These are phyloP conservation scores for Diploscapter pachys DNA, from an alignment of 1,140 invertebrate genomes.

Conservation along the genomic window DNA sequence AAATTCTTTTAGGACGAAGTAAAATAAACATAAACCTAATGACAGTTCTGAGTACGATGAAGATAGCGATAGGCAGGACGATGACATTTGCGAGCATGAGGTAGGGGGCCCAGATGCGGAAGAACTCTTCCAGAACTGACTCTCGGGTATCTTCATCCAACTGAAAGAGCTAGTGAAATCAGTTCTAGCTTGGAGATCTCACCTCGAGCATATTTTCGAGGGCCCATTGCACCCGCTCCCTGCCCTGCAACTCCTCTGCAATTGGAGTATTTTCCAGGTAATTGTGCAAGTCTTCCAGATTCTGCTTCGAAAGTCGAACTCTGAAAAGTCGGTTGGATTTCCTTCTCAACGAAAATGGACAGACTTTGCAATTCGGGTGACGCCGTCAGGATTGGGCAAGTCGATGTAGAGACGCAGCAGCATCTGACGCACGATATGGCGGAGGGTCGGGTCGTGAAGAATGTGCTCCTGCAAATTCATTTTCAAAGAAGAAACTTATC, in stretches of 20 bases:
- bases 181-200: not conserved
- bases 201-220: constrained; percentile 5
- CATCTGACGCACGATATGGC: not conserved
- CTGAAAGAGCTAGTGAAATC: not conserved
- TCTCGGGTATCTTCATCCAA: not conserved
- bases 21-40: not conserved
- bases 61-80: not conserved
- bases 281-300: not conserved
- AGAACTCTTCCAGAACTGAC: not conserved
- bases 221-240: not conserved
- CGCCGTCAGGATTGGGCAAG: not conserved
- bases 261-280: not conserved
- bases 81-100: not conserved
- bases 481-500: too few relatives aligned
- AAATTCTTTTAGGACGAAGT: not conserved
- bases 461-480: not conserved
- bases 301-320: not conserved
- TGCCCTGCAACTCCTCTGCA: not conserved
- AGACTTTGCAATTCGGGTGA: not conserved
- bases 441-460: not conserved
- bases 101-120: not conserved
- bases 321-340: not conserved
- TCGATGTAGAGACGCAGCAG: not conserved
- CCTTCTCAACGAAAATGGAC: not conserved
- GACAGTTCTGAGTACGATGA: constrained; percentile 1